These are phyloP conservation scores for Crossocerus cetratus DNA, from an alignment of 2,888 invertebrate species.

Conservation along the genomic window DNA sequence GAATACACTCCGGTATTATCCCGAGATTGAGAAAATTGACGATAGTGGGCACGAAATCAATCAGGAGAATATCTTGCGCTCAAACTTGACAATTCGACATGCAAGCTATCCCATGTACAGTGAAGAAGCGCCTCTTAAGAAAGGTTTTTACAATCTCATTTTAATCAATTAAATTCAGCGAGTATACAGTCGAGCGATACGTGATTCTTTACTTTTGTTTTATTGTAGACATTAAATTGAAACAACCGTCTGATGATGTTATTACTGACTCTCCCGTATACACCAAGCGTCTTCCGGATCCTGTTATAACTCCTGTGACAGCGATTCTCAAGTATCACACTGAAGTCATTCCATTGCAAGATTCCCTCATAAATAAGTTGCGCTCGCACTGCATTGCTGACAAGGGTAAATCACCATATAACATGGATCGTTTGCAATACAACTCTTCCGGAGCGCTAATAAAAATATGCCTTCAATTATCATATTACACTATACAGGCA, in stretches of 20 bases:
- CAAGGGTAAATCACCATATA: slow-evolving; percentile 45
- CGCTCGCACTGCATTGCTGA: slow-evolving; percentile 68
- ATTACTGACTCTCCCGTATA: slow-evolving; percentile 2
- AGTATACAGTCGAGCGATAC: too few species aligned
- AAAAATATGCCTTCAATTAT: neutral
- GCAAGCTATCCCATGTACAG: slow-evolving; percentile 10
- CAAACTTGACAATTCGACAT: slow-evolving; percentile 33
- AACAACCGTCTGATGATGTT: slow-evolving; percentile 16
- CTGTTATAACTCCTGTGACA: slow-evolving; percentile 76
- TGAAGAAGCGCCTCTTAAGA: slow-evolving; percentile 12
- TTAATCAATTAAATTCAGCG: too few species aligned
- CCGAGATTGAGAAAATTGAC: slow-evolving; percentile 23
- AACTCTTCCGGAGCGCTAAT: neutral
- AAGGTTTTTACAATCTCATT: slow-evolving; percentile 6
- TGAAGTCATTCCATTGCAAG: slow-evolving; percentile 74
- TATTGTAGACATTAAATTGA: slow-evolving; percentile 9
- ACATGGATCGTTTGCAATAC: neutral
- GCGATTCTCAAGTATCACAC: slow-evolving; percentile 75
- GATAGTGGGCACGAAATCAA: slow-evolving; percentile 11
- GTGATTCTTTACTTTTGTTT: too few species aligned
- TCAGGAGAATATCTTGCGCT: slow-evolving; percentile 29
- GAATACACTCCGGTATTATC: slow-evolving; percentile 20
- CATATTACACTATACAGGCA: slow-evolving; percentile 47
- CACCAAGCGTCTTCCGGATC: slow-evolving; percentile 42
- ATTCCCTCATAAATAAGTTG: slow-evolving; percentile 65